phyloP scores from a whole-genome alignment of 2,888 invertebrate genomes.

The Belgica antarctica region DNA sequence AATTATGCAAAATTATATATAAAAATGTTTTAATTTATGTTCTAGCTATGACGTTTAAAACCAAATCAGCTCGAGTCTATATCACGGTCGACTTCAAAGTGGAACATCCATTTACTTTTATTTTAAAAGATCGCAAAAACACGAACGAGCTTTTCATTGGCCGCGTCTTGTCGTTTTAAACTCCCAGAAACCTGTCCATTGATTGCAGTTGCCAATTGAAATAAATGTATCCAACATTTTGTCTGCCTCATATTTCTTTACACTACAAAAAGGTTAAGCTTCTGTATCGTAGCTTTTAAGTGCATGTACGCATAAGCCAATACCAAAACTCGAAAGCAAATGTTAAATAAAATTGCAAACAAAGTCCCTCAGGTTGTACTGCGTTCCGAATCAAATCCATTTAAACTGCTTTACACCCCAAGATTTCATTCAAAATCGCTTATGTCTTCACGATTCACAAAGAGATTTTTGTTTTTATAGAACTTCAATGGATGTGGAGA shows the following conservation, averaged over 20 bases:
- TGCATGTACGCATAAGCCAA: too few species aligned
- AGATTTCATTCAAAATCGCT: not conserved
- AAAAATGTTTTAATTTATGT: too few species aligned
- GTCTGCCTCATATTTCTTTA: not conserved
- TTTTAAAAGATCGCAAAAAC: not conserved
- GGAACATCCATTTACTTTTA: constrained; percentile 33
- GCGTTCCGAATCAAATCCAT: too few species aligned
- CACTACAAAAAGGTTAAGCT: not conserved
- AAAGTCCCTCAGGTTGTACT: too few species aligned
- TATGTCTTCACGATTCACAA: not conserved
- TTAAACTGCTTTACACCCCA: too few species aligned
- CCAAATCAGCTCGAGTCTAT: not conserved
- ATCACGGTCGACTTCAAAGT: not conserved
- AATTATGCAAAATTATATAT: too few species aligned
- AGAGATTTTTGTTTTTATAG: not conserved
- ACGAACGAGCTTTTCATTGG: constrained; percentile 11
- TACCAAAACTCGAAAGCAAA: too few species aligned
- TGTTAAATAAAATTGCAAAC: too few species aligned
- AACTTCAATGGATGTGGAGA: not conserved
- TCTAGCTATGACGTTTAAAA: not conserved
- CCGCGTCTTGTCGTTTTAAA: not conserved
- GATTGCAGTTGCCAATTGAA: not conserved
- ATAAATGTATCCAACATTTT: not conserved
- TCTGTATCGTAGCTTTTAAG: too few species aligned
- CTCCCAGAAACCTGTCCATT: too few species aligned